Conservation (phyloP, 2,113 vertebrate species). For the Ivindomyrus marchei region DNA sequence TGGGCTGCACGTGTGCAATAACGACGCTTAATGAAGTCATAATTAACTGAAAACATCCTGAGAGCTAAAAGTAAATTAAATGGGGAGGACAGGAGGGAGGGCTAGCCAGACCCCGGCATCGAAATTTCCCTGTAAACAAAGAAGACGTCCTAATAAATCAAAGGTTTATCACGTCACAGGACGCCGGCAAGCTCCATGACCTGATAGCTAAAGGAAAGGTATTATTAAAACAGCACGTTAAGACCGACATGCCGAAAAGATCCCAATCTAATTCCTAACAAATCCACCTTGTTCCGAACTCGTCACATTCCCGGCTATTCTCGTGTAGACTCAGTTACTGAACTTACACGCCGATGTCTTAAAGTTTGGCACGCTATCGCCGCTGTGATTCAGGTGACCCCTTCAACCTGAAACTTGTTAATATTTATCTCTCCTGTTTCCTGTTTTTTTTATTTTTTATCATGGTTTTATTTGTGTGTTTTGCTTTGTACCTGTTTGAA, state of each 20-base stretch:
- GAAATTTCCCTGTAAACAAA: neutral
- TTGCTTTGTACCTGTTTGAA: neutral
- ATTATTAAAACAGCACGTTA: neutral
- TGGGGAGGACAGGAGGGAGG: neutral
- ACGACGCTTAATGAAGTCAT: neutral
- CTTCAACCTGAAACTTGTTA: neutral
- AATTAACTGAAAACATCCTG: neutral
- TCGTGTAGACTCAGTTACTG: neutral
- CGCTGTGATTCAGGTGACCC: neutral
- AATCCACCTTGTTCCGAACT: neutral
- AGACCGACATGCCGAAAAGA: neutral
- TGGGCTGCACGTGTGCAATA: neutral
- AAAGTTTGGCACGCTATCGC: neutral
- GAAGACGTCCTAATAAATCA: neutral
- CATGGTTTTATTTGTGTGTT: neutral
- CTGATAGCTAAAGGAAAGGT: neutral
- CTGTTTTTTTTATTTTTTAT: neutral
- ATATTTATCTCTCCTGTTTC: neutral
- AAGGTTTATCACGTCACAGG: neutral
- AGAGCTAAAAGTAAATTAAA: neutral
- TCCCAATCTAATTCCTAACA: neutral
- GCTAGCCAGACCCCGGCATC: neutral
- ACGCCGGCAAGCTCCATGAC: neutral
- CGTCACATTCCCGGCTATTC: neutral
- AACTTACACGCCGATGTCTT: neutral